Evolutionary conservation across 2,888 invertebrate species (phyloP).

Genomic region (Sarcophaga subvicina): DNA sequence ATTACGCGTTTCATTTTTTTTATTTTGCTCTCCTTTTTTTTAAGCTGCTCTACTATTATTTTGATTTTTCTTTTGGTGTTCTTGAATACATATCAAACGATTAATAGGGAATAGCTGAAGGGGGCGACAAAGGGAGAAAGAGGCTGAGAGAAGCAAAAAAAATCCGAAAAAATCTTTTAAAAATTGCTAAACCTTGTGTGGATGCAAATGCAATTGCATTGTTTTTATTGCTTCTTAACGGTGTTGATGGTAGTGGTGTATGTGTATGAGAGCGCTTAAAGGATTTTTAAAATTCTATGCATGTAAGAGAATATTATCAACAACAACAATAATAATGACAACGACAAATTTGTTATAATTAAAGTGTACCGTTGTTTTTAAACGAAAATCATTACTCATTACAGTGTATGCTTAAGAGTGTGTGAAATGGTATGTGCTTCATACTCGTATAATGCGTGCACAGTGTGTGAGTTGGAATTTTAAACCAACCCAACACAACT

Average conservation of each 20-base stretch:
- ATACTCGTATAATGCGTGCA: background rate
- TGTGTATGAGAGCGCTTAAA: too few relatives aligned
- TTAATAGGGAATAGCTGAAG: conserved; percentile 17
- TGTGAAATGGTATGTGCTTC: background rate
- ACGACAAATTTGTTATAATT: too few relatives aligned
- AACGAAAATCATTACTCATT: background rate
- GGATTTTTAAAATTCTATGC: too few relatives aligned
- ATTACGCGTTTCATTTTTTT: conserved; percentile 26
- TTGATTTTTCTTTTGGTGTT: background rate
- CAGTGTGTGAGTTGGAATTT: background rate
- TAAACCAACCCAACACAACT: background rate
- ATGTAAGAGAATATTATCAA: too few relatives aligned
- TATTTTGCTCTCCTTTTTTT: conserved; percentile 12
- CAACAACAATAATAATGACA: too few relatives aligned
- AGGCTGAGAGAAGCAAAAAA: background rate
- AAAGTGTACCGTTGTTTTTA: too few relatives aligned
- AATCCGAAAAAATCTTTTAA: too few relatives aligned
- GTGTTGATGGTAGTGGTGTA: too few relatives aligned
- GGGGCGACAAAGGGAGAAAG: background rate
- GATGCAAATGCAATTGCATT: too few relatives aligned
- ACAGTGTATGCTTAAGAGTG: background rate
- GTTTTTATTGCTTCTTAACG: too few relatives aligned
- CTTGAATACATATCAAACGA: conserved; percentile 44
- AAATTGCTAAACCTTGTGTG: too few relatives aligned
- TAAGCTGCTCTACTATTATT: background rate